Evolutionary conservation across 2,888 invertebrate genomes (phyloP).

Genomic region (Rhagonycha fulva): DNA sequence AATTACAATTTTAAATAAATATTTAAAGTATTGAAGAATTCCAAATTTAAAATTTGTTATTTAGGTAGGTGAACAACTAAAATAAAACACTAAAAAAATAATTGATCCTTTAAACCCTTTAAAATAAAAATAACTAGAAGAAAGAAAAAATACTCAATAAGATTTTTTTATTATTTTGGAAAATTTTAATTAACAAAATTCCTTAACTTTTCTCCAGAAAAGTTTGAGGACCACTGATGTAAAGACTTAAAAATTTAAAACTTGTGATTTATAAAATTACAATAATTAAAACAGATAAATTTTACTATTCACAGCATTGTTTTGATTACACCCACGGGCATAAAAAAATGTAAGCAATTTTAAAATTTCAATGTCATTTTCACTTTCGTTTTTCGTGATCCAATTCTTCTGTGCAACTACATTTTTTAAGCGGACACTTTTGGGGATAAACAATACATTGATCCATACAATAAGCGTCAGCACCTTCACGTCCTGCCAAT

Average conservation of each 20-base stretch:
- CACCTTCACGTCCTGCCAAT: constrained; percentile 70
- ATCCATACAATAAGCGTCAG: constrained; percentile 85
- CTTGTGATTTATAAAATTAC: background rate
- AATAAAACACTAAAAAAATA: too few species aligned
- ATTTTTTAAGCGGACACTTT: constrained; percentile 26
- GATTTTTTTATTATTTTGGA: background rate
- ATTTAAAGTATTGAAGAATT: too few species aligned
- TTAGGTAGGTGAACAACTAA: too few species aligned
- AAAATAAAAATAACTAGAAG: background rate
- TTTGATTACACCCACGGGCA: background rate
- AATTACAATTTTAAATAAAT: too few species aligned
- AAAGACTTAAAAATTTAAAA: background rate
- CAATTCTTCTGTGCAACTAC: constrained; percentile 18
- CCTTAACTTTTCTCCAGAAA: background rate
- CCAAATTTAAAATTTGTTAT: too few species aligned
- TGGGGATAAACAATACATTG: constrained; percentile 80
- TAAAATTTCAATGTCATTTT: background rate
- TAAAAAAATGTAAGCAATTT: background rate
- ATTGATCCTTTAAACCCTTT: background rate
- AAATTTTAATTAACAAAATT: background rate
- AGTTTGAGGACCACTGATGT: background rate
- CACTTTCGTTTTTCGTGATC: background rate
- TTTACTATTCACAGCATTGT: constrained; percentile 1
- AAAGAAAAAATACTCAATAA: background rate
- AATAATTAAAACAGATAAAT: background rate